These are phyloP conservation scores for Pyrochroa serraticornis DNA, from an alignment of 2,888 invertebrate genomes.

Conservation along the genomic window DNA sequence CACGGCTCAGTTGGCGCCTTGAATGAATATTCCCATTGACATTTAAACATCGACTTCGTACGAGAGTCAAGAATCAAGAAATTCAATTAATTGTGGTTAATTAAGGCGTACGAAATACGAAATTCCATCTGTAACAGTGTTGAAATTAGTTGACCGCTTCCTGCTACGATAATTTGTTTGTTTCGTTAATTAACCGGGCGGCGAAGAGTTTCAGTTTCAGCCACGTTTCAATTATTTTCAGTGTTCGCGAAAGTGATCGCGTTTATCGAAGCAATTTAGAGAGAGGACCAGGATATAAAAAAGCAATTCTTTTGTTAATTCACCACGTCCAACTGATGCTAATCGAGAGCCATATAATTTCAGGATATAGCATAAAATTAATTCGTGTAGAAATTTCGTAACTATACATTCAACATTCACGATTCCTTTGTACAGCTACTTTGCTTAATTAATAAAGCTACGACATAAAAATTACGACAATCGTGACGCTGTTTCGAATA, in stretches of 20 bases:
- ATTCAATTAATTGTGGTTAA: conserved; percentile 16
- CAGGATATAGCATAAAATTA: conserved; percentile 30
- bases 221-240: too few relatives aligned
- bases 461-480: conserved; percentile 18
- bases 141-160: too few relatives aligned
- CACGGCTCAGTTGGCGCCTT: conserved; percentile 26
- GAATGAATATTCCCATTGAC: conserved; percentile 20
- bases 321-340: conserved; percentile 20
- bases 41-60: conserved; percentile 10
- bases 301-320: conserved; percentile 21
- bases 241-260: background rate
- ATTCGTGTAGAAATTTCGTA: conserved; percentile 32
- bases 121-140: too few relatives aligned
- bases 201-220: too few relatives aligned
- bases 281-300: conserved; percentile 9
- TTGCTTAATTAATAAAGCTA: conserved; percentile 36
- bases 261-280: conserved; percentile 10
- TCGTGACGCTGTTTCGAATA: conserved; percentile 9
- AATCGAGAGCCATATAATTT: conserved; percentile 19
- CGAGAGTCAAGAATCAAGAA: conserved; percentile 6
- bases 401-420: conserved; percentile 34
- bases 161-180: too few relatives aligned
- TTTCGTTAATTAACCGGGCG: too few relatives aligned
- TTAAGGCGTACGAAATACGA: conserved; percentile 8
- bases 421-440: conserved; percentile 35